Base-by-base conservation (phyloP, 2,113 vertebrate species). In the Chamaetylas fuelleborni region DNA sequence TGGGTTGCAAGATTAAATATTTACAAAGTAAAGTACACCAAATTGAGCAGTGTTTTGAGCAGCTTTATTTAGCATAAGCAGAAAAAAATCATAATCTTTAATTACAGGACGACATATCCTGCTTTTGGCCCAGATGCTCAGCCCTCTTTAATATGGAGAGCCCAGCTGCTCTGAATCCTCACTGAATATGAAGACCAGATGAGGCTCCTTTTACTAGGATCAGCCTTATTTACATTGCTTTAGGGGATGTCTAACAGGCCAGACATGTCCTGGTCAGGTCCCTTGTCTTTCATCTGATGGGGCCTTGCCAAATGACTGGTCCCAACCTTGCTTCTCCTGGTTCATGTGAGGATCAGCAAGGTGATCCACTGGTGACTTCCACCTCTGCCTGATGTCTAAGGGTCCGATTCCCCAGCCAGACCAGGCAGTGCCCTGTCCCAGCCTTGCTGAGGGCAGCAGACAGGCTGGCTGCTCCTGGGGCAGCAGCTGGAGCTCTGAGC, bases 231-330 rank as follows among this genome's bases (percentile, higher is more conserved):
- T 25, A 31, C 1, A 1, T 40, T 54, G n/a, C 20, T 70, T 77
- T 74, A 60, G 22, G 47, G 87, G 13, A 2, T 23, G 13, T 10
- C 23, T 77, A 40, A 56, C 4, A 65, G 43, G 51, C 19, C 58
- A 83, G 22, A 15, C 15, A 38, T 4, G 1, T 17, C 42, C 34
- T 2, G 5, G 12, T 78, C n/a, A 34, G 9, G 18, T 50, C 24
- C 45, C 7, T 12, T 47, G 9, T 9, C 10, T 58, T 24, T 28
- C 1, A 0, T 33, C 28, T 76, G 31, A 15, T 26, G n/a, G 3
- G 11, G 2, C 8, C 24, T 64, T 19, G 80, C 18, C 23, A n/a
- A 2, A 0, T 1, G 1, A 8, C 26, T 58, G 7, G 25, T 36
- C 12, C 33, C 87, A 60, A 64, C 6, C 8, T 43, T 31, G 12